Conservation (phyloP, 2,888 invertebrate genomes). For the Harmothoe impar region DNA sequence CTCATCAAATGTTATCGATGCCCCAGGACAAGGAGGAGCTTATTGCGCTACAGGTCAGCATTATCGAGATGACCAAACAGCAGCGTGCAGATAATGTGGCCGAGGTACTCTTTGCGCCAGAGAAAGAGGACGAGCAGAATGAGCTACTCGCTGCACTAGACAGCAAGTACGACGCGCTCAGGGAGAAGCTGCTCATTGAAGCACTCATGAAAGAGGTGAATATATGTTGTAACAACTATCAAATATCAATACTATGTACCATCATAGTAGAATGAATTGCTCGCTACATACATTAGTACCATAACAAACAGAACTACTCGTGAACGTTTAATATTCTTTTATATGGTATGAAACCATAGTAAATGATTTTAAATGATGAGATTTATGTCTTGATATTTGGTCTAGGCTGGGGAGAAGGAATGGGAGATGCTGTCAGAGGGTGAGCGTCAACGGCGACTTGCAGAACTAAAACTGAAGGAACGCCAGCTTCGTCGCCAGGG, state of each 20-base stretch:
- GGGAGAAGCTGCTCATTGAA: slow-evolving; percentile 73
- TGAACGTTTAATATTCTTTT: too few relatives aligned
- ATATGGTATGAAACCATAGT: too few relatives aligned
- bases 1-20: too few relatives aligned
- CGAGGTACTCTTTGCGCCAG: slow-evolving; percentile 37
- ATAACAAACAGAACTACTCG: too few relatives aligned
- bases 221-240: too few relatives aligned
- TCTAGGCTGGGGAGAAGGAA: slow-evolving; percentile 74
- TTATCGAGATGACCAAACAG: slow-evolving; percentile 36
- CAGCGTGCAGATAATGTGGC: slow-evolving; percentile 56
- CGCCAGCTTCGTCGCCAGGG: slow-evolving; percentile 74
- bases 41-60: background rate
- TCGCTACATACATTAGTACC: too few relatives aligned
- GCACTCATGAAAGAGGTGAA: slow-evolving; percentile 68
- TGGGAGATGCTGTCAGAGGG: slow-evolving; percentile 76
- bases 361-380: too few relatives aligned
- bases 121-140: slow-evolving; percentile 50
- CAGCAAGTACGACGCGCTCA: slow-evolving; percentile 74
- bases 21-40: background rate
- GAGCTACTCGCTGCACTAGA: slow-evolving; percentile 72
- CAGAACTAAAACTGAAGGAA: slow-evolving; percentile 76
- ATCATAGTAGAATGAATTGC: too few relatives aligned
- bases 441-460: slow-evolving; percentile 74
- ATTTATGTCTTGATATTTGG: too few relatives aligned
- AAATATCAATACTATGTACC: too few relatives aligned